A percentile compares a stretch with the other conserved stretches of the same genome.
These are phyloP conservation scores for Montipora foliosa DNA, from an alignment of 64 coral and sea anemone species.

Conservation along the genomic window DNA sequence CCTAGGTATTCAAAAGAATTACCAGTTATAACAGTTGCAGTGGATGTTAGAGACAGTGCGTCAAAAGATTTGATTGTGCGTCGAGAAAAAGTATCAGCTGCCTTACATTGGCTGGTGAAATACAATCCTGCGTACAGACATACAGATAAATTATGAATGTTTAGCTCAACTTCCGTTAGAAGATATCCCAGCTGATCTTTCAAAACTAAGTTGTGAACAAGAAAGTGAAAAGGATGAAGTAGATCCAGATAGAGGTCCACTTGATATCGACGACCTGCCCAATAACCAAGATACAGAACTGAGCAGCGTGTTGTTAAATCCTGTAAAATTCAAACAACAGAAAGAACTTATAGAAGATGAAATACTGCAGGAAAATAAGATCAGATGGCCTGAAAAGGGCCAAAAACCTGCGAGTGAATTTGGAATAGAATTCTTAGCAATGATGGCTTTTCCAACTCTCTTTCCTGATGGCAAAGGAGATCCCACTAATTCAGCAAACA, in stretches of 20 bases:
- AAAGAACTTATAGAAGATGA: constrained; percentile 11
- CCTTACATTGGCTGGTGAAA: constrained; percentile 10
- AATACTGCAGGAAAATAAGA: not conserved
- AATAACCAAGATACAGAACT: no score
- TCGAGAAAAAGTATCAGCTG: not conserved
- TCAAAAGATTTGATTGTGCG: not conserved
- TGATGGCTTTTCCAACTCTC: constrained; percentile 33
- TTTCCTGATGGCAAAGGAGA: constrained; percentile 29
- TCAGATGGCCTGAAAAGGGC: not conserved
- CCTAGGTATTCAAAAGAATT: not conserved
- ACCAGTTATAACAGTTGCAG: not conserved
- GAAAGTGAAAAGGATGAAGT: not conserved
- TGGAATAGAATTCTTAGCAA: constrained; percentile 11
- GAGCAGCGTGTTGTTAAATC: not conserved
- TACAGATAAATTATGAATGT: not conserved
- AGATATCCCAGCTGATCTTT: not conserved
- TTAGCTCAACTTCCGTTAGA: not conserved
- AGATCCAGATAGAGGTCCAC: not conserved
- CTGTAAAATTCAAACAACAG: not conserved
- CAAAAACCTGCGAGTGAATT: not conserved
- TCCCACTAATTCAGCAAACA: not conserved
- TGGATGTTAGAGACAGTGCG: not conserved
- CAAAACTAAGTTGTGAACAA: not conserved
- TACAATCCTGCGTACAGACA: constrained; percentile 23
- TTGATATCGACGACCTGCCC: no score